Evolutionary conservation across 1,140 invertebrate species (phyloP).

Genomic region (Zaprionus ghesquierei): DNA sequence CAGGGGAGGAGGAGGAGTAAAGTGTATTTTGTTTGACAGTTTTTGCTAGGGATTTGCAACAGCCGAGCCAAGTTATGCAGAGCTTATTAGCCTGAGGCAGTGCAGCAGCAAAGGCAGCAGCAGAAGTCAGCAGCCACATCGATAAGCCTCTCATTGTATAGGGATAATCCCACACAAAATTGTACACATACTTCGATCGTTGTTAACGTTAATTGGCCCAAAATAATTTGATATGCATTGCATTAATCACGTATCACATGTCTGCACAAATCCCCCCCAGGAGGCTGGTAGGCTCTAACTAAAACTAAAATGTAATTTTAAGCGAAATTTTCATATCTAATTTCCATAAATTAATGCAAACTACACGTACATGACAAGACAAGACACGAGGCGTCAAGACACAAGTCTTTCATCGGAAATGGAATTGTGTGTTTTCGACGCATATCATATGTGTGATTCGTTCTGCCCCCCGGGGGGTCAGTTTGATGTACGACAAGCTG

Average conservation of each 20-base stretch:
- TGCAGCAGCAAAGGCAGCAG: neutral
- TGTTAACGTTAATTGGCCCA: neutral
- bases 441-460: slow-evolving; percentile 1
- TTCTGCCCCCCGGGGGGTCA: neutral
- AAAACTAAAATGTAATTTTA: neutral
- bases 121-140: neutral
- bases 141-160: neutral
- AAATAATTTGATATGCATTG: neutral
- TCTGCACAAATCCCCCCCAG: neutral
- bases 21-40: slow-evolving; percentile 36
- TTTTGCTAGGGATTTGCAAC: slow-evolving; percentile 19
- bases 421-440: slow-evolving; percentile 12
- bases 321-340: slow-evolving; percentile 9
- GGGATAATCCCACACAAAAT: neutral
- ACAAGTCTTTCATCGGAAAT: neutral
- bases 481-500: slow-evolving; percentile 13
- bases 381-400: neutral
- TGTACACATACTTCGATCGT: neutral
- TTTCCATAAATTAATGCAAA: slow-evolving; percentile 24
- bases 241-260: neutral
- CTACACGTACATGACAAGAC: neutral
- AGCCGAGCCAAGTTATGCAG: neutral
- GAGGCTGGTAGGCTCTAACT: neutral
- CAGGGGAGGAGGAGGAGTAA: neutral
- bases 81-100: slow-evolving; percentile 33